phyloP scores from a whole-genome alignment of 1,140 invertebrate species.

The Drosophila watanabei region DNA sequence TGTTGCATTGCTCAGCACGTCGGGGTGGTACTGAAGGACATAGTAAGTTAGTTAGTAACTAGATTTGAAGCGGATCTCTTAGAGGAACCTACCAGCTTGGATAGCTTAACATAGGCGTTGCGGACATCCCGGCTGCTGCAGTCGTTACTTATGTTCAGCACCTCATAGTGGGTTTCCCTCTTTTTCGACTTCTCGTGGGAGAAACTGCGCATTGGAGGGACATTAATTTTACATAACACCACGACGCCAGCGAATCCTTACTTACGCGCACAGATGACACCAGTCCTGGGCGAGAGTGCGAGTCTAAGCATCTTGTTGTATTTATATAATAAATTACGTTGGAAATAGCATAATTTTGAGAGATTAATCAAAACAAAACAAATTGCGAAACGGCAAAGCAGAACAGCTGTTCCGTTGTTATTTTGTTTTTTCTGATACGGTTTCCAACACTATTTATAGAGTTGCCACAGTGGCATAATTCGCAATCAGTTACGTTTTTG shows the following conservation, averaged over 20 bases:
- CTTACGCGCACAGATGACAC: constrained; percentile 44
- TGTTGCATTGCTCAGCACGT: constrained; percentile 87
- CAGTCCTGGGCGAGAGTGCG: constrained; percentile 1
- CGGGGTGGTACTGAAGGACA: constrained; percentile 89
- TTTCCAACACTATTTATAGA: background rate
- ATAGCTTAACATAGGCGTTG: constrained; percentile 87
- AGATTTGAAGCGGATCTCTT: too few species aligned
- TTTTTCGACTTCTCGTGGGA: constrained; percentile 23
- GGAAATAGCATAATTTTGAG: constrained; percentile 16
- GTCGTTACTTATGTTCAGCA: constrained; percentile 86
- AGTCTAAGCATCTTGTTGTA: constrained; percentile 47
- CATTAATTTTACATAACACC: constrained; percentile 65
- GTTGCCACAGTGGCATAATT: background rate
- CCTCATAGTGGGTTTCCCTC: constrained; percentile 86
- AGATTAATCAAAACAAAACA: constrained; percentile 19
- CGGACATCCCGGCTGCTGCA: constrained; percentile 87
- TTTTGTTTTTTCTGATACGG: background rate
- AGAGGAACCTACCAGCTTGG: constrained; percentile 86
- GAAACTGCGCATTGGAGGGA: constrained; percentile 48
- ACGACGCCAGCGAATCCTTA: constrained; percentile 26
- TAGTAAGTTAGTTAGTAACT: too few species aligned
- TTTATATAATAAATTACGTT: background rate
- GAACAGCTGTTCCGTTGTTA: background rate
- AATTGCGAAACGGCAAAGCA: background rate
- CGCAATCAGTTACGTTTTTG: background rate